Base-by-base conservation (phyloP, 2,113 vertebrate species). In the Apistogramma diplotaenia region DNA sequence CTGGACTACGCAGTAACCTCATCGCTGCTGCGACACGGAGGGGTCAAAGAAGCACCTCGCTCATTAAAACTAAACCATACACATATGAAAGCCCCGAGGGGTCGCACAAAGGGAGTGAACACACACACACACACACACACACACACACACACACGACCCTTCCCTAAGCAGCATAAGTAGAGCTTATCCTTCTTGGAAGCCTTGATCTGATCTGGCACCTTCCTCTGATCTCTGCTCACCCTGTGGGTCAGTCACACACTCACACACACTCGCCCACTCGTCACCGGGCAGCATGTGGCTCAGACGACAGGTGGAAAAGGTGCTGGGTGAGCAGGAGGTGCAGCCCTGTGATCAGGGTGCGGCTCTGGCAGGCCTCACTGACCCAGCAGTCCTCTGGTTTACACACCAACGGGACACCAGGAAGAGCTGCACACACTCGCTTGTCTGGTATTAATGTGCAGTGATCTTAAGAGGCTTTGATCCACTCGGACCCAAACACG, bases 181-280 rank as follows among this genome's bases (percentile, higher is more conserved):
- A 89, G 90, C 89, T 94, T 87, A 91, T 92, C 89, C 89, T 81
- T 89, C 89, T 88, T 85, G 82, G 87, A 85, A 54, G 78, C 79
- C 86, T 86, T 85, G 83, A 87, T 90, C 83, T 87, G 89, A 93
- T 90, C 86, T 91, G 91, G 77, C 86, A 86, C 74, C 85, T 79
- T 67, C 67, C 84, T 87, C 87, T 90, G 73, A 87, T 85, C 86
- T 83, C 78, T 57, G 72, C 46, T 88, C 88, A 89, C 85, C 83
- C 83, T 74, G 59, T 88, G 85, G 84, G 81, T 90, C 87, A 89
- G 62, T 51, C 51, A 12, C 76, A 79, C 82, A 43, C 74, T 12
- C 65, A 59, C 85, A 72, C 83, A 35, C 65, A 8, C 78, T 62
- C 8, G 19, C 56, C 15, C 29, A 7, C 55, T 76, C n/a, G n/a